Conservation (phyloP, 2,113 vertebrate species). For the Campylorhamphus procurvoides region DNA sequence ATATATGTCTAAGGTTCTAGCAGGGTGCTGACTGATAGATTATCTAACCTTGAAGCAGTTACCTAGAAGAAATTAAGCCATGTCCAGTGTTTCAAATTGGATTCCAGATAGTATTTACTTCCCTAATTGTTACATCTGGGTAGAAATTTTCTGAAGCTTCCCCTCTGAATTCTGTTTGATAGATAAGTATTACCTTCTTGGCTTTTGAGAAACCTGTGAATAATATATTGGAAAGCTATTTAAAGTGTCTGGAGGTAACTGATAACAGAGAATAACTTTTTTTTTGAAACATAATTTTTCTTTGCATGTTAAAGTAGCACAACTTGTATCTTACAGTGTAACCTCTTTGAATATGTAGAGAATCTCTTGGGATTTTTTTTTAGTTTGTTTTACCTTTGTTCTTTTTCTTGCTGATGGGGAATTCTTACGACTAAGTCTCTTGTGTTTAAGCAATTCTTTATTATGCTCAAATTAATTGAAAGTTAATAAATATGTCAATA, state of each 20-base stretch:
- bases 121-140: background rate
- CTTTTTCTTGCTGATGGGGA: background rate
- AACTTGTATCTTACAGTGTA: background rate
- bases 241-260: background rate
- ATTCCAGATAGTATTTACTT: background rate
- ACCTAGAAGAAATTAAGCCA: background rate
- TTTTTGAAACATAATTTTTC: background rate
- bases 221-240: background rate
- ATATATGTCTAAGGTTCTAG: background rate
- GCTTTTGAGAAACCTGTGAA: background rate
- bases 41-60: background rate
- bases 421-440: background rate
- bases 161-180: background rate
- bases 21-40: background rate
- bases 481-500: background rate
- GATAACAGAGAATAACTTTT: background rate
- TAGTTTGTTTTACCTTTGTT: background rate
- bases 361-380: background rate
- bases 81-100: background rate
- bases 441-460: background rate
- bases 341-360: rapidly evolving
- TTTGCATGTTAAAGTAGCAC: rapidly evolving
- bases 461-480: background rate
- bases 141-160: background rate
- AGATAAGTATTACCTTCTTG: background rate